Evolutionary conservation across 1,140 invertebrate genomes (phyloP).

Genomic region (Saxidomus purpurata): DNA sequence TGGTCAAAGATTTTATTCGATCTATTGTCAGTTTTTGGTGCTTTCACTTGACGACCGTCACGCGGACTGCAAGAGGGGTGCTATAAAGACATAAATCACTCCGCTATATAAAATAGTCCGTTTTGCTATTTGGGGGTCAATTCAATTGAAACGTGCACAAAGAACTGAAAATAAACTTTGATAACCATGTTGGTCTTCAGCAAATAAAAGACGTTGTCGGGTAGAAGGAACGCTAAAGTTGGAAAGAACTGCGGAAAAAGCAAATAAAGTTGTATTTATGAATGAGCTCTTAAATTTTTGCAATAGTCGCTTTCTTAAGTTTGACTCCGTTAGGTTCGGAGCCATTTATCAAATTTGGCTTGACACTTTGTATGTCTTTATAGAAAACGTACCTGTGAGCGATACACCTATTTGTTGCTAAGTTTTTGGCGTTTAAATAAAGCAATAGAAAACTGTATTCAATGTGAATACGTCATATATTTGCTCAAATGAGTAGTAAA

Average conservation of each 20-base stretch:
- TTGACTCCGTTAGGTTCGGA: slow-evolving; percentile 31
- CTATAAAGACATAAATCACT: slow-evolving; percentile 58
- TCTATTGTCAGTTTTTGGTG: background rate
- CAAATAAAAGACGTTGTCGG: slow-evolving; percentile 45
- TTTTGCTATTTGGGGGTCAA: slow-evolving; percentile 53
- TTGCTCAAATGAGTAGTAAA: slow-evolving; percentile 63
- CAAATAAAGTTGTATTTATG: slow-evolving; percentile 58
- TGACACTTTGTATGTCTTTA: slow-evolving; percentile 36
- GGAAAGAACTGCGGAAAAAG: background rate
- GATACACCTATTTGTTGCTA: slow-evolving; percentile 48
- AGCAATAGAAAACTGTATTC: slow-evolving; percentile 38
- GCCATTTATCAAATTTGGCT: slow-evolving; percentile 34
- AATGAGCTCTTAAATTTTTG: slow-evolving; percentile 38
- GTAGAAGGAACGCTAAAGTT: background rate
- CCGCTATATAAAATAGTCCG: slow-evolving; percentile 61
- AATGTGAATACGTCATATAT: slow-evolving; percentile 36
- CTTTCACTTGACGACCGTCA: slow-evolving; percentile 24
- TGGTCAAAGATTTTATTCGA: background rate
- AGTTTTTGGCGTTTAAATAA: slow-evolving; percentile 32
- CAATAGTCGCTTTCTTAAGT: slow-evolving; percentile 14
- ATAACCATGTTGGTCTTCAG: slow-evolving; percentile 39
- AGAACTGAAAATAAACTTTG: slow-evolving; percentile 55
- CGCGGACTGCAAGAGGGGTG: slow-evolving; percentile 21
- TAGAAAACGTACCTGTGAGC: slow-evolving; percentile 11
- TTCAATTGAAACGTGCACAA: slow-evolving; percentile 54